Percentiles rank a stretch among this genome's conserved stretches.
phyloP scores from a whole-genome alignment of 2,888 invertebrate species.

The Exephanes ischioxanthus region DNA sequence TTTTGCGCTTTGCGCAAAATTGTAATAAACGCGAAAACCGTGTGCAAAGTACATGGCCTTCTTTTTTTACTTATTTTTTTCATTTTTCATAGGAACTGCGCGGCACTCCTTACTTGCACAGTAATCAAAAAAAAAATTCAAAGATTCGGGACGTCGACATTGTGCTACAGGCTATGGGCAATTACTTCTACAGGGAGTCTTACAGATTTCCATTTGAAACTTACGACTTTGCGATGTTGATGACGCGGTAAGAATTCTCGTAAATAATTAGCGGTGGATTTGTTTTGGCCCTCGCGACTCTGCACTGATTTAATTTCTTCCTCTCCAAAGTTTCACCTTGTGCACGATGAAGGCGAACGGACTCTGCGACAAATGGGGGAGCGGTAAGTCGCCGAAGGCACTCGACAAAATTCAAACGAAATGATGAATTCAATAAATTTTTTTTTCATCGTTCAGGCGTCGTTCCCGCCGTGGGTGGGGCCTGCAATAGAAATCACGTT shows the following conservation, averaged over 20 bases:
- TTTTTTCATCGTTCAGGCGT: slow-evolving; percentile 70
- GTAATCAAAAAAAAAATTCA: slow-evolving; percentile 62
- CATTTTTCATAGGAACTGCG: slow-evolving; percentile 48
- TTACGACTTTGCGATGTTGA: slow-evolving; percentile 76
- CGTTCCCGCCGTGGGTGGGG: slow-evolving; percentile 74
- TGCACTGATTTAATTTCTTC: neutral
- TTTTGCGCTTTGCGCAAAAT: no score
- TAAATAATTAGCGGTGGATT: neutral
- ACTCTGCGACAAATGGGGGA: slow-evolving; percentile 72
- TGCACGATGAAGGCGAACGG: slow-evolving; percentile 69
- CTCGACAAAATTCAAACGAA: neutral
- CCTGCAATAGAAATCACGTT: slow-evolving; percentile 74
- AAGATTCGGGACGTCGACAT: slow-evolving; percentile 74
- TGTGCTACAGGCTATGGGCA: slow-evolving; percentile 73
- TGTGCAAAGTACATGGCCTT: no score
- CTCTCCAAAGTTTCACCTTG: slow-evolving; percentile 72
- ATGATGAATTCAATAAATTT: neutral
- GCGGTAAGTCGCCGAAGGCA: slow-evolving; percentile 71
- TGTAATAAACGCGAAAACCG: no score
- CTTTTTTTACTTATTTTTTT: slow-evolving; percentile 2
- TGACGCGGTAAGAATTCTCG: slow-evolving; percentile 75
- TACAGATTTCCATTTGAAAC: slow-evolving; percentile 69
- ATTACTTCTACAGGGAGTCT: slow-evolving; percentile 75
- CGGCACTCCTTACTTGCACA: slow-evolving; percentile 75
- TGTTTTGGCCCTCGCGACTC: no score